Evolutionary conservation across 2,888 invertebrate genomes (phyloP).

Genomic region (Gordius sp.): DNA sequence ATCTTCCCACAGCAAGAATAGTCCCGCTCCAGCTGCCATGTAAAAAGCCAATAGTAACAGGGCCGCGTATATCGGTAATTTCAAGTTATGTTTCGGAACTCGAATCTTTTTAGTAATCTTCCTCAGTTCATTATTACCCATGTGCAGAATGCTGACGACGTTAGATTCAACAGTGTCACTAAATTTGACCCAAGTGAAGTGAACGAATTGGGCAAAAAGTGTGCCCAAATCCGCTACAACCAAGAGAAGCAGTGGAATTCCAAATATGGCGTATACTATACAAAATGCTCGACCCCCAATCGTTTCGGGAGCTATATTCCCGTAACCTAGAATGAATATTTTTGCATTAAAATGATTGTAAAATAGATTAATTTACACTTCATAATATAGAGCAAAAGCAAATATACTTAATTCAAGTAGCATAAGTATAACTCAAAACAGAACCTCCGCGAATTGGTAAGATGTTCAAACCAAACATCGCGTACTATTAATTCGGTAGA

Average conservation of each 20-base stretch:
- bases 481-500: too few relatives aligned
- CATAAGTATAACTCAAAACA: too few relatives aligned
- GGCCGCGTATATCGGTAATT: slow-evolving; percentile 13
- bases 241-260: slow-evolving; percentile 4
- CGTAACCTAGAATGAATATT: slow-evolving; percentile 15
- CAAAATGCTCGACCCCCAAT: slow-evolving; percentile 2
- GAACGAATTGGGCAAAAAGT: slow-evolving; percentile 8
- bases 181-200: slow-evolving; percentile 10
- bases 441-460: too few relatives aligned
- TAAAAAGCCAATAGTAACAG: background rate
- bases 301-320: slow-evolving; percentile 14
- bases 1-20: slow-evolving; percentile 5
- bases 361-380: too few relatives aligned
- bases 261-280: slow-evolving; percentile 14
- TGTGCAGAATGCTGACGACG: background rate
- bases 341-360: too few relatives aligned
- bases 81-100: slow-evolving; percentile 8
- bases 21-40: slow-evolving; percentile 3
- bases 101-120: slow-evolving; percentile 7
- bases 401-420: too few relatives aligned
- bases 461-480: too few relatives aligned
- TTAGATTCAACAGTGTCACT: background rate
- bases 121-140: background rate
- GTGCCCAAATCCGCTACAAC: slow-evolving; percentile 12
- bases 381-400: too few relatives aligned